These are phyloP conservation scores for Meandrusa payeni DNA, from an alignment of 2,888 invertebrate genomes.

Conservation along the genomic window DNA sequence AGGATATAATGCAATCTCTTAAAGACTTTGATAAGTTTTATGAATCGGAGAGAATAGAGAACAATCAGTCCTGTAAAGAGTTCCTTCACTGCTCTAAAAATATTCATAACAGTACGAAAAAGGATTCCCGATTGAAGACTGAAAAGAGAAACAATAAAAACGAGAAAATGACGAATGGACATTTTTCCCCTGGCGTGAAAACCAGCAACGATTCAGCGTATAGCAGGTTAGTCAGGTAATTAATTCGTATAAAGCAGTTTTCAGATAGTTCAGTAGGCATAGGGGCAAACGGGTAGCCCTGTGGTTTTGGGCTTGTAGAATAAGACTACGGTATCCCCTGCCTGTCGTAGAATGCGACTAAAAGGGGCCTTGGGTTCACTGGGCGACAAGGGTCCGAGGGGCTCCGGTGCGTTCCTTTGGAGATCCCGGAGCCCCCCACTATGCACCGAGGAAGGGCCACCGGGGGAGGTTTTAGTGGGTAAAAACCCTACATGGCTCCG, in stretches of 20 bases:
- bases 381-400: no score
- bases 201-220: conserved; percentile 87
- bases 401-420: no score
- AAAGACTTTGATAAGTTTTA: conserved; percentile 76
- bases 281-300: no score
- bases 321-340: no score
- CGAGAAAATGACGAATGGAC: conserved; percentile 54
- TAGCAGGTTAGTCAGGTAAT: conserved; percentile 87
- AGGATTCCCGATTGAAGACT: conserved; percentile 48
- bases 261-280: no score
- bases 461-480: no score
- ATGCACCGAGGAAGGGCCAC: no score
- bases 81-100: conserved; percentile 40
- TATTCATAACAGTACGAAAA: conserved; percentile 48
- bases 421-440: no score
- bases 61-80: conserved; percentile 47
- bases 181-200: conserved; percentile 63
- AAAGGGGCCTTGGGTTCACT: no score
- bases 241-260: conserved; percentile 2
- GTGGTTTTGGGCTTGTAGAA: no score
- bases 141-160: conserved; percentile 60
- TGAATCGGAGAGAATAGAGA: conserved; percentile 61
- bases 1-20: conserved; percentile 74
- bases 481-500: no score
- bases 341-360: no score